Conservation (phyloP, 1,140 invertebrate species). For the Hylaeus volcanicus region DNA sequence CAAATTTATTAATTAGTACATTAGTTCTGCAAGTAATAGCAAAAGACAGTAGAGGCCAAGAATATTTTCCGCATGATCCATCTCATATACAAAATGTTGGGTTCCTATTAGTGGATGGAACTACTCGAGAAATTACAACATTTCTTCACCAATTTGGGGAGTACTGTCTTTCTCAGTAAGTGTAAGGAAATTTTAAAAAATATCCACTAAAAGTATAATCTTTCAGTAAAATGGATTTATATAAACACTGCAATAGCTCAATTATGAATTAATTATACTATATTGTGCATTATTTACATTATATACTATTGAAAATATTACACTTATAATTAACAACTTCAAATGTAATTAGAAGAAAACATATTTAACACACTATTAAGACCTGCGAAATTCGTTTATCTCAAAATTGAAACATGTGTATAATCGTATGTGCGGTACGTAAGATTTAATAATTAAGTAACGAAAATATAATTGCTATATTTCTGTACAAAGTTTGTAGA, state of each 20-base stretch:
- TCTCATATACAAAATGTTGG: constrained; percentile 77
- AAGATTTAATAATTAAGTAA: neutral
- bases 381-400: too few species aligned
- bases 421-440: too few species aligned
- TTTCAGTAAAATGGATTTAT: neutral
- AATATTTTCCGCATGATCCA: constrained; percentile 73
- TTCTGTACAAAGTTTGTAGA: neutral
- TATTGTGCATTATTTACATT: constrained; percentile 38
- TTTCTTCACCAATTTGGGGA: constrained; percentile 73
- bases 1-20: constrained; percentile 72
- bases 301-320: neutral
- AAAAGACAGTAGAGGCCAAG: constrained; percentile 64
- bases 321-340: neutral
- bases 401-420: too few species aligned
- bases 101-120: constrained; percentile 77
- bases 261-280: neutral
- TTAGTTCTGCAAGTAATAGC: constrained; percentile 76
- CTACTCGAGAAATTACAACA: constrained; percentile 69
- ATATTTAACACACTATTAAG: too few species aligned
- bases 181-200: neutral
- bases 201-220: neutral
- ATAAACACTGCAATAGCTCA: constrained; percentile 8
- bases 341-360: neutral
- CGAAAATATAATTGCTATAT: neutral
- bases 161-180: constrained; percentile 23